phyloP scores from a whole-genome alignment of 2,888 invertebrate species.

The Mermis nigrescens region DNA sequence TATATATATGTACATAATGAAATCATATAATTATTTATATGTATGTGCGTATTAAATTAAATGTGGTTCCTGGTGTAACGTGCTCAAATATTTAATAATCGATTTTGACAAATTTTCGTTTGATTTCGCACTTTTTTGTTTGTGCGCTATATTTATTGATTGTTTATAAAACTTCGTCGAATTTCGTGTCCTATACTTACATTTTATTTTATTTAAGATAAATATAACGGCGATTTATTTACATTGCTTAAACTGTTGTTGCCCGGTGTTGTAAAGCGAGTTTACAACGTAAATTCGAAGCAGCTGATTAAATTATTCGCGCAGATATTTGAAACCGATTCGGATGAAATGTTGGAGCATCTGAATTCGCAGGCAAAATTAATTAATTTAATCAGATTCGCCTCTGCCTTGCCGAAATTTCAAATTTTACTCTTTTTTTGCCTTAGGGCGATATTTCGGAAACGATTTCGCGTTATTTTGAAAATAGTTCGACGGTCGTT shows the following conservation, averaged over 20 bases:
- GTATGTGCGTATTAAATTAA: no score
- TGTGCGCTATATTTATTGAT: no score
- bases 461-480: constrained; percentile 58
- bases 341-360: constrained; percentile 61
- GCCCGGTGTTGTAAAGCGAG: constrained; percentile 58
- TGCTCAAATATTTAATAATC: neutral
- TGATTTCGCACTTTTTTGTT: no score
- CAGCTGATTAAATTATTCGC: constrained; percentile 55
- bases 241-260: constrained; percentile 50
- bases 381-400: neutral
- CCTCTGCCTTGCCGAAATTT: neutral
- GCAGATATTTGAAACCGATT: constrained; percentile 49
- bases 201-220: neutral
- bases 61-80: no score
- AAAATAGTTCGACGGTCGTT: constrained; percentile 41
- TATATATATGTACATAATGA: no score
- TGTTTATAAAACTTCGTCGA: no score
- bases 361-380: constrained; percentile 41
- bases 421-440: no score
- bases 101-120: no score
- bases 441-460: constrained; percentile 60
- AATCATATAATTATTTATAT: no score
- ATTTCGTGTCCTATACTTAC: neutral
- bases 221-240: constrained; percentile 17
- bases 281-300: constrained; percentile 79